Conservation (phyloP, 2,797 vertebrate genomes). For the Balearica regulorum region DNA sequence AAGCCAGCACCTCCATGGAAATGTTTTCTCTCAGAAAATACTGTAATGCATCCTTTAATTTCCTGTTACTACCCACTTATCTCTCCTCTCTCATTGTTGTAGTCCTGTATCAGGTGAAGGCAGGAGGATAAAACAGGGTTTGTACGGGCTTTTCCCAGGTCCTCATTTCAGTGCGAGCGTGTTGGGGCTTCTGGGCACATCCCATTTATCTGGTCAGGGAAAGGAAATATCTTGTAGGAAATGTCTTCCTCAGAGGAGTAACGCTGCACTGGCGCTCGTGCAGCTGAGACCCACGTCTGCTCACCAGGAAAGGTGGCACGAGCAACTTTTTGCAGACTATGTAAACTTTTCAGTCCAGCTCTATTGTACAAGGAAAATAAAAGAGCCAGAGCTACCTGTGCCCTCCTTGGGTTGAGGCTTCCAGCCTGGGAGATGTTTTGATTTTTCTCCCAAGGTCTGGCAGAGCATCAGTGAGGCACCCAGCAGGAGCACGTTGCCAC, state of each 20-base stretch:
- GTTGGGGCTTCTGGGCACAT: neutral
- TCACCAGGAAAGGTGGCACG: accelerated
- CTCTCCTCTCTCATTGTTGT: neutral
- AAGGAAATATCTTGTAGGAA: neutral
- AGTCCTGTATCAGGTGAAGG: neutral
- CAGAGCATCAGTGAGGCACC: no score
- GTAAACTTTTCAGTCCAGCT: neutral
- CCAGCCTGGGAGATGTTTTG: neutral
- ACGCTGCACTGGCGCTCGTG: accelerated
- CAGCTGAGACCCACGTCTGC: neutral
- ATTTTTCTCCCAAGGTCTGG: neutral
- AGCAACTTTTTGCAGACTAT: neutral
- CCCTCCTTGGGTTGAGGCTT: neutral
- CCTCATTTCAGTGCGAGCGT: neutral
- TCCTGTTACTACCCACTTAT: neutral
- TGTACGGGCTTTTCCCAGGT: neutral
- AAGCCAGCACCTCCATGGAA: neutral
- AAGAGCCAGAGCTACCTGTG: neutral
- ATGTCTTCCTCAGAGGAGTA: neutral
- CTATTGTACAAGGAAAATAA: neutral
- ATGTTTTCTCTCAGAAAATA: neutral
- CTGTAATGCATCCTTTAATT: neutral
- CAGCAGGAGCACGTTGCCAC: neutral
- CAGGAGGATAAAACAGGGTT: neutral
- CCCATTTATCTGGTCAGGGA: accelerated